These are phyloP conservation scores for Anagyrus pseudococci DNA, from an alignment of 2,888 invertebrate species.

Conservation along the genomic window DNA sequence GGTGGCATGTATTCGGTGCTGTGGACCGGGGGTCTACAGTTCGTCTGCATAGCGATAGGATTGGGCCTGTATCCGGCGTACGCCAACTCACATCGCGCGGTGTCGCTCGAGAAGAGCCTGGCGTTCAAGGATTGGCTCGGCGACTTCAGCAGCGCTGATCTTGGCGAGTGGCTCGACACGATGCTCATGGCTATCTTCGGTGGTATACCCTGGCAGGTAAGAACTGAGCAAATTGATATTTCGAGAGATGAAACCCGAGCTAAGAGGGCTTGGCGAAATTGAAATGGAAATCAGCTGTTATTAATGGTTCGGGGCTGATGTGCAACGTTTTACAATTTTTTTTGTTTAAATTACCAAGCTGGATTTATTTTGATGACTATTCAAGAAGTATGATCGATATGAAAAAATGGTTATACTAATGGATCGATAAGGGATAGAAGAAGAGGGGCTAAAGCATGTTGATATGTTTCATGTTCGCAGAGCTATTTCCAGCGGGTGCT, in stretches of 20 bases:
- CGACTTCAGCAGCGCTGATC: slow-evolving; percentile 60
- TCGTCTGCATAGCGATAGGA: slow-evolving; percentile 72
- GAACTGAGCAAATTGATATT: too few relatives aligned
- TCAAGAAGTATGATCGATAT: too few relatives aligned
- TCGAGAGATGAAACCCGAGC: too few relatives aligned
- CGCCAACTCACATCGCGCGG: slow-evolving; percentile 67
- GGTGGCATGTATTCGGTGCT: slow-evolving; percentile 76
- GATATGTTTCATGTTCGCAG: slow-evolving; percentile 39
- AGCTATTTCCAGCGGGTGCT: slow-evolving; percentile 76
- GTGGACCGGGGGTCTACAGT: slow-evolving; percentile 75
- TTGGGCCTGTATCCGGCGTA: slow-evolving; percentile 73
- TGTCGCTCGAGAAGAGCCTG: slow-evolving; percentile 56
- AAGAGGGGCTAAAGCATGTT: background rate
- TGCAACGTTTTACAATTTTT: too few relatives aligned
- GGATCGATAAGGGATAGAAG: too few relatives aligned
- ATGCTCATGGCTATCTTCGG: slow-evolving; percentile 70
- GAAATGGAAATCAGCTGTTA: too few relatives aligned
- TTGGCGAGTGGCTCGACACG: slow-evolving; percentile 67
- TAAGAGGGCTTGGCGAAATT: too few relatives aligned
- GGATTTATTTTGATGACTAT: too few relatives aligned
- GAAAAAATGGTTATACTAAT: too few relatives aligned
- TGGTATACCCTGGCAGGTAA: slow-evolving; percentile 75
- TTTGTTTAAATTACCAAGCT: too few relatives aligned
- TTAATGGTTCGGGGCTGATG: too few relatives aligned
- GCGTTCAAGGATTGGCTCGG: slow-evolving; percentile 67